Evolutionary conservation across 2,888 invertebrate species (phyloP), one percentile per base, ranked within the genome.

Genomic region (Sesia apiformis): DNA sequence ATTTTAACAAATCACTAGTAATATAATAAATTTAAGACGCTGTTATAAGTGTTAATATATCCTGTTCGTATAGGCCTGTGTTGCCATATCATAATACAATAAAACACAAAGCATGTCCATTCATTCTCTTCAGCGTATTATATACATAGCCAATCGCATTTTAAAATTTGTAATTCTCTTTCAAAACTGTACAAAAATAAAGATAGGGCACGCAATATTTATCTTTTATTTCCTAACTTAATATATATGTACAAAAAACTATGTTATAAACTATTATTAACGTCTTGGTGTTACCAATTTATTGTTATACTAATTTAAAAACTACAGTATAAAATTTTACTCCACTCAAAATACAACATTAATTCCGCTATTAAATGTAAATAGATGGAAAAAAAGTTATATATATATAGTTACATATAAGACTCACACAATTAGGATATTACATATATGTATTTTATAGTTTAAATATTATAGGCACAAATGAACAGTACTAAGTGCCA

Each of bases 261-360:
- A 23, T 23, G 23, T 23, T 23, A 23, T 23, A 23, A 23, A 23
- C 23, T 23, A 23, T 63, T 74, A 67, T 70, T 69, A 76, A 74
- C 72, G 63, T 74, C 66, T 86, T 86, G 86, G 84, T 86, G 86
- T 87, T 66, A 80, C 79, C 74, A 78, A 73, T 78, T 81, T 74
- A 74, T 79, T 76, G 70, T 72, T 79, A 74, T 69, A 65, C 53
- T 58, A 60, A 55, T 63, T 72, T 72, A 70, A 67, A 69, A 72
- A 69, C 80, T 82, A 81, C 64, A 76, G 78, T 84, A 86, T 83
- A 85, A 84, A 84, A 83, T 76, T 77, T 78, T 60, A 77, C 69
- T 75, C 69, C 76, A 76, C 78, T 71, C 69, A 74, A 74, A 76
- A 71, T 76, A 66, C 72, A 75, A 76, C 71, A 65, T 61, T 64